Percentiles rank a stretch among this genome's conserved stretches.
Conservation (phyloP, 1,140 invertebrate genomes). For the Gonatopus flavifemur region DNA sequence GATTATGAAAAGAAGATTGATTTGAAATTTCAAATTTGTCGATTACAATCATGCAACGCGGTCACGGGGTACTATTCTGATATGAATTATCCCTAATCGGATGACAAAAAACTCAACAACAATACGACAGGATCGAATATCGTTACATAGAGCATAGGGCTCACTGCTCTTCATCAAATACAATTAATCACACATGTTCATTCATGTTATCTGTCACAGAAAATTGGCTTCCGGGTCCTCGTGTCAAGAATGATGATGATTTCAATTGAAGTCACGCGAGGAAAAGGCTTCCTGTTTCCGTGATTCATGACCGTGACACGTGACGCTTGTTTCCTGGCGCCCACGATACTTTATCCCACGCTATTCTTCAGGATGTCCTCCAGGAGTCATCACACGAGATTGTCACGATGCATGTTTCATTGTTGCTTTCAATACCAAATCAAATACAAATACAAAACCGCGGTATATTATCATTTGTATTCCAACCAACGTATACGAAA, state of each 20-base stretch:
- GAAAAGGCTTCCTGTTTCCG: constrained; percentile 33
- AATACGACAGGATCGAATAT: too few relatives aligned
- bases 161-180: too few relatives aligned
- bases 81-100: too few relatives aligned
- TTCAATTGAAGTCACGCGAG: constrained; percentile 35
- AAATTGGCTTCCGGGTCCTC: constrained; percentile 31
- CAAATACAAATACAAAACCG: not conserved
- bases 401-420: constrained; percentile 23
- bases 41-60: too few relatives aligned
- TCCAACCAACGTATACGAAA: too few relatives aligned
- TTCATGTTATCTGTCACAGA: too few relatives aligned
- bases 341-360: constrained; percentile 14
- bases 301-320: constrained; percentile 27
- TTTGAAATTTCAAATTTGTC: too few relatives aligned
- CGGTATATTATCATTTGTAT: not conserved
- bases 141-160: too few relatives aligned
- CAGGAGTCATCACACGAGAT: constrained; percentile 22
- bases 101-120: too few relatives aligned
- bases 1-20: too few relatives aligned
- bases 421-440: not conserved
- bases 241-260: constrained; percentile 16
- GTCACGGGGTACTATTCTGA: too few relatives aligned
- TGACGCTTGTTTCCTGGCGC: constrained; percentile 34
- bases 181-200: too few relatives aligned
- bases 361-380: constrained; percentile 14